Base-by-base conservation (phyloP, 30 jellyfish, hydroid and myxozoan species). In the Nemopilema nomurai region DNA sequence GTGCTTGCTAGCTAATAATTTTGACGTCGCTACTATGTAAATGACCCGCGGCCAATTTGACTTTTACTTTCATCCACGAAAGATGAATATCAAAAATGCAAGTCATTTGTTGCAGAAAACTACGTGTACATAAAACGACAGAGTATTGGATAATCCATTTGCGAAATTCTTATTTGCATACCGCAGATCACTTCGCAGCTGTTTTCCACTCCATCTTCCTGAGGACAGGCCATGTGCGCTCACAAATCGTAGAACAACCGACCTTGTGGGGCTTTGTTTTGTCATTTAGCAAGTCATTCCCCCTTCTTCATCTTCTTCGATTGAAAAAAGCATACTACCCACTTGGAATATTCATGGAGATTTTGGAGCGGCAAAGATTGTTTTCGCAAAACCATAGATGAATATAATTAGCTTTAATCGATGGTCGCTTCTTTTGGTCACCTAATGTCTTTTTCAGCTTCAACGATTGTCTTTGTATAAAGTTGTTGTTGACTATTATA, bases 121-220 rank as follows among this genome's bases (percentile, higher is more conserved):
- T 41, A 13, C 57, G 57, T 41, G 57, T 13, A 41, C 6, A 41
- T 13, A 41, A 6, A 41, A 13, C 57, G 57, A 41, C 57, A 41
- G 13, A 6, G 57, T 41, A 13, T 41, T 41, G 13, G 13, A 41
- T 41, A 6, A 41, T 41, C 57, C 13, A 41, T 41, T 41, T 13
- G 6, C 57, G 6, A 6, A 41, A 41, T 41, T 41, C 6, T 6
- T 3, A 3, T 76, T 21, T 24, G 68, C 87, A 77, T 77, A 77
- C 87, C 87, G 70, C 65, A 52, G 76, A 25, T 77, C 87, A 77
- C 25, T 23, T 28, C 24, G 78, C 87, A 77, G 87, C 87, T 62
- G 69, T 29, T 20, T 27, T 77, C 87, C 16, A 77, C 25, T 50
- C 76, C 76, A 24, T 52, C 27, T 57, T 64, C 76, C 62, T 77